Evolutionary conservation across 2,888 invertebrate genomes (phyloP).

Genomic region (Dynastes hyllus): DNA sequence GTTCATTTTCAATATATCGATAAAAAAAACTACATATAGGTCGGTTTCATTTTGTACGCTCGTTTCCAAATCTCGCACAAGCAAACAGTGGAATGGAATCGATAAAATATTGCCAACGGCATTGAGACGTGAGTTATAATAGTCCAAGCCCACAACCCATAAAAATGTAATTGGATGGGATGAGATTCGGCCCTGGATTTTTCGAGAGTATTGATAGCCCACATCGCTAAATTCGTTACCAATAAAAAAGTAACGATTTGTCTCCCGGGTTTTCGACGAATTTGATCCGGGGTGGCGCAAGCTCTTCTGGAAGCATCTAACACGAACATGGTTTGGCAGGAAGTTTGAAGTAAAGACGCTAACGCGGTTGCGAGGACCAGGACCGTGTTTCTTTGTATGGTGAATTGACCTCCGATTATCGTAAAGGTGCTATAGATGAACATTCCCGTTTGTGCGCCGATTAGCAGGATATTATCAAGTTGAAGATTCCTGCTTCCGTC

Average conservation of each 20-base stretch:
- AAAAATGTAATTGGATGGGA: constrained; percentile 93
- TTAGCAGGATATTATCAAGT: constrained; percentile 91
- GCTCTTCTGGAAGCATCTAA: constrained; percentile 91
- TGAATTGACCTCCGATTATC: constrained; percentile 94
- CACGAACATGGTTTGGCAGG: constrained; percentile 92
- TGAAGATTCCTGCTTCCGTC: constrained; percentile 88
- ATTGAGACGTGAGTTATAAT: constrained; percentile 96
- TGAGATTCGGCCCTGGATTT: constrained; percentile 93
- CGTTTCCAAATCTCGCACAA: constrained; percentile 97
- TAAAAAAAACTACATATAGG: constrained; percentile 83
- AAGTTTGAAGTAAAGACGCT: constrained; percentile 90
- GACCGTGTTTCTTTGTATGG: constrained; percentile 85
- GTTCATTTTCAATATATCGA: constrained; percentile 17
- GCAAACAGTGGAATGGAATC: constrained; percentile 96
- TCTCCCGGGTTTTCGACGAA: constrained; percentile 90
- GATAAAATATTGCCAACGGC: constrained; percentile 94
- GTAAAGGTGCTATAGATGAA: constrained; percentile 96
- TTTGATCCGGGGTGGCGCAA: constrained; percentile 87
- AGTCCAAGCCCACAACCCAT: constrained; percentile 96
- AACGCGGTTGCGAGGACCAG: constrained; percentile 88
- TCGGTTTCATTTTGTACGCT: constrained; percentile 93
- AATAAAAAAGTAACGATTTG: constrained; percentile 95
- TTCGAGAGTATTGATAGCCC: constrained; percentile 94
- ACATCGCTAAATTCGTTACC: constrained; percentile 93
- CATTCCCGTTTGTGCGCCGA: constrained; percentile 95